Base-by-base conservation (phyloP, 2,888 invertebrate species). In the Penaeus monodon region DNA sequence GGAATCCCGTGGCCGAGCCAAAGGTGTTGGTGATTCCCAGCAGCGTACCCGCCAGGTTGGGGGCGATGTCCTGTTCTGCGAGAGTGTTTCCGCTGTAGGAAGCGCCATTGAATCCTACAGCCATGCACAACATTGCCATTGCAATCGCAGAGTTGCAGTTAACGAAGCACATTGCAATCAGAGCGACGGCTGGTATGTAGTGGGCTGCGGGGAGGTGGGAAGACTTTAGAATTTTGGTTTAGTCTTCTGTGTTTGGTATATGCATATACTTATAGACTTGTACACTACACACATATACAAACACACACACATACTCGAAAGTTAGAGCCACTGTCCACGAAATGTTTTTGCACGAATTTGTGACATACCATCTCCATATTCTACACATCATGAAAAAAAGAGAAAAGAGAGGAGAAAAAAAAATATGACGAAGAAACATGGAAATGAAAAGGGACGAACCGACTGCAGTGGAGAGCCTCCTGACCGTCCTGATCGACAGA, bases 1-100 rank as follows among this genome's bases (percentile, higher is more conserved):
- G 81, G 77, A 93, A 38, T 91, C 91, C 65, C 92, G 92, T 85
- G 44, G 91, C 85, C 57, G 90, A 90, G 1, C 88, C 90, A 22
- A 91, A 85, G 24, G 90, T 89, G 84, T 91, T 91, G 10, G 90
- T 90, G 24, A 91, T 89, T 14, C 91, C 91, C 90, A 91, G 90
- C 27, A 89, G 80, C 24, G 84, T 88, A 29, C 89, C 89, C 24
- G 89, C 88, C 74, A 83, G 84, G 57, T 84, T 88, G 12, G 89
- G 89, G 12, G 89, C 86, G 38, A 89, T 33, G 79, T 89, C 89
- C n/a, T 84, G 77, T 38, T 86, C 84, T 57, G 88, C 83, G 74
- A 79, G 64, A 29, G 64, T 8, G 78, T 78, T 66, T 17, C 88
- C 88, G 29, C 76, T 63, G 57, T 86, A 86, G 65, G 24, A 17